Evolutionary conservation across 2,888 invertebrate species (phyloP), one percentile per base, ranked within the genome.

Genomic region (Drosophila tripunctata): DNA sequence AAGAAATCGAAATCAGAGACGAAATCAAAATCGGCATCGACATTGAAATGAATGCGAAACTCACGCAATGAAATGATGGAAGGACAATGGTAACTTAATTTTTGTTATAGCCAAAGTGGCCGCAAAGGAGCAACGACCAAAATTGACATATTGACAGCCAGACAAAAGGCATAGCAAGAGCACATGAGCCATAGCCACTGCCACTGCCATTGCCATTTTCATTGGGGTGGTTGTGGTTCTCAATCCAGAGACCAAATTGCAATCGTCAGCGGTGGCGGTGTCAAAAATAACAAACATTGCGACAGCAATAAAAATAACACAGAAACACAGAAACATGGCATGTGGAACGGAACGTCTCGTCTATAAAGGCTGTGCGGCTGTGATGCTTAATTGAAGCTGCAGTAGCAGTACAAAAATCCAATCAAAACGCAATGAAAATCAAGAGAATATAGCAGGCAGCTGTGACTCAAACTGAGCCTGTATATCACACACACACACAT

Each of bases 271-370:
- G 51, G 40, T 51, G 51, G 17, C 17, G 17, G 70, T 52, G 70
- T 78, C 79, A 82, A 77, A 87, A 85, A 85, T 74, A 87, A 77
- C 82, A 87, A 85, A 83, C 74, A 83, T 87, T 87, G 86, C 85
- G 83, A 82, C 78, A 72, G 78, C 78, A 82, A 81, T 81, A 82
- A 82, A 82, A 80, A 87, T 81, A 81, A 72, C 70, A 48, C 22
- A 67, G 38, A 43, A 81, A 72, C 70, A 48, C 22, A 67, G 38
- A 43, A 57, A 54, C 55, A 44, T 38, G 48, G 24, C 43, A 52
- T 48, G n/a, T n/a, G 41, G 19, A 51, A 10, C 33, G 24, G n/a
- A 21, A 19, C 57, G 62, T 41, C 33, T n/a, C 2, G 24, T 45
- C 44, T 55, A 10, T 22, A 21, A 35, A 48, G 35, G 48, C 15